Evolutionary conservation across 2,888 invertebrate species (phyloP).

Genomic region (Dicyrtomina minuta): DNA sequence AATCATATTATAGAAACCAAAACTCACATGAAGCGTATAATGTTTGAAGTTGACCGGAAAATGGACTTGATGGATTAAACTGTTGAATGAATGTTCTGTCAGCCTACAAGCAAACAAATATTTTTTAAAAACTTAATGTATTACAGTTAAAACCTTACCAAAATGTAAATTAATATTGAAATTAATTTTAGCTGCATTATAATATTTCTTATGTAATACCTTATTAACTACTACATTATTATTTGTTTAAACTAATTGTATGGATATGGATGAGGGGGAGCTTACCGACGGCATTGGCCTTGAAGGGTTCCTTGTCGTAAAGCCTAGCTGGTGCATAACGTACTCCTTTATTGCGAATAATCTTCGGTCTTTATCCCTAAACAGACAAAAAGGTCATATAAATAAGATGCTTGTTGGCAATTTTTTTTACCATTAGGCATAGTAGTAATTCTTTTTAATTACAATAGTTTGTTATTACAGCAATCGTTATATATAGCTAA

Average conservation of each 20-base stretch:
- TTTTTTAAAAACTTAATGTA: no score
- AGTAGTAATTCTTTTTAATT: no score
- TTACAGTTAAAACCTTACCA: no score
- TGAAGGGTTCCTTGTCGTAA: constrained; percentile 9
- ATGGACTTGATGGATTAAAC: constrained; percentile 22
- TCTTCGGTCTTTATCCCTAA: constrained; percentile 36
- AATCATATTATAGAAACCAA: no score
- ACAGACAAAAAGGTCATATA: no score
- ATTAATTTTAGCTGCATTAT: neutral
- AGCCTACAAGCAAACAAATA: neutral
- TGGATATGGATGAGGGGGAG: no score
- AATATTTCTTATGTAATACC: neutral
- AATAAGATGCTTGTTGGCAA: no score
- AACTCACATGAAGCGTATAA: constrained; percentile 42
- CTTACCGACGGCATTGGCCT: constrained; percentile 10
- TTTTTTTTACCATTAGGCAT: no score
- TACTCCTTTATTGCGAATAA: constrained; percentile 33
- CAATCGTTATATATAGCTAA: no score
- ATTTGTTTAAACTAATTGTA: neutral
- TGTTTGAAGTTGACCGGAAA: constrained; percentile 41
- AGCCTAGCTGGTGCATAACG: constrained; percentile 7
- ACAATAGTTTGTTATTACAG: no score
- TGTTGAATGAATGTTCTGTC: constrained; percentile 13
- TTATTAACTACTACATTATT: no score
- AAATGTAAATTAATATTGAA: neutral